phyloP scores from a whole-genome alignment of 2,888 invertebrate genomes.

The Drosophila ustulata region DNA sequence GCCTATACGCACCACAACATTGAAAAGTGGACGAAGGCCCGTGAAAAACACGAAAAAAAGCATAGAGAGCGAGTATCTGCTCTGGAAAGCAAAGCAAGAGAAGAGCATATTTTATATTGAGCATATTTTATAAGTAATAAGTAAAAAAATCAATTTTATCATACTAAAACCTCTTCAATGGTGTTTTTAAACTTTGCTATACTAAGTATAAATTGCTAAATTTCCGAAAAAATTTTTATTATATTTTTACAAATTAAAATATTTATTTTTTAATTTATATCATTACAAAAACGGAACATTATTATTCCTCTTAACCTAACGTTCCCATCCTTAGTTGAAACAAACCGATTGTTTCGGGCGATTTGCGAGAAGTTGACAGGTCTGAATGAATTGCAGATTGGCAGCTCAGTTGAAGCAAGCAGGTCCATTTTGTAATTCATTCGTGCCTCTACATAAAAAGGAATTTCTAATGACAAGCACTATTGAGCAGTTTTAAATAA shows the following conservation, averaged over 20 bases:
- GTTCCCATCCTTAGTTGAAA: background rate
- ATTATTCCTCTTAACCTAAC: too few relatives aligned
- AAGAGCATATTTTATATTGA: too few relatives aligned
- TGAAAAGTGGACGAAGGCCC: conserved; percentile 49
- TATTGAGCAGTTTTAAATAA: too few relatives aligned
- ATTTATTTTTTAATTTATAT: too few relatives aligned
- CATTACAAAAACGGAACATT: too few relatives aligned
- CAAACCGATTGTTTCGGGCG: too few relatives aligned
- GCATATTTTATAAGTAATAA: background rate
- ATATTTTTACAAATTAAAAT: too few relatives aligned
- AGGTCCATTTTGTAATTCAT: background rate
- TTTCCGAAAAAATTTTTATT: too few relatives aligned
- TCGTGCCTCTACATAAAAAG: background rate
- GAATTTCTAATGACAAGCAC: too few relatives aligned
- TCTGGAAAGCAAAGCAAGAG: background rate
- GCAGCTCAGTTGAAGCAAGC: background rate
- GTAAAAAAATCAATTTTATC: background rate
- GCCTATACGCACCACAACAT: conserved; percentile 37
- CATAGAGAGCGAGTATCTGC: background rate
- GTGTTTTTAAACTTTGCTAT: background rate
- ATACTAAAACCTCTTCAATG: background rate
- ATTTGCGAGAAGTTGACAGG: background rate
- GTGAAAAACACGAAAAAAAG: conserved; percentile 35
- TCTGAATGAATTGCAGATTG: background rate
- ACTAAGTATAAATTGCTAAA: too few relatives aligned